Evolutionary conservation across 2,113 vertebrate genomes (phyloP), one percentile per base, ranked within the genome.

Genomic region (Vicugna pacos): DNA sequence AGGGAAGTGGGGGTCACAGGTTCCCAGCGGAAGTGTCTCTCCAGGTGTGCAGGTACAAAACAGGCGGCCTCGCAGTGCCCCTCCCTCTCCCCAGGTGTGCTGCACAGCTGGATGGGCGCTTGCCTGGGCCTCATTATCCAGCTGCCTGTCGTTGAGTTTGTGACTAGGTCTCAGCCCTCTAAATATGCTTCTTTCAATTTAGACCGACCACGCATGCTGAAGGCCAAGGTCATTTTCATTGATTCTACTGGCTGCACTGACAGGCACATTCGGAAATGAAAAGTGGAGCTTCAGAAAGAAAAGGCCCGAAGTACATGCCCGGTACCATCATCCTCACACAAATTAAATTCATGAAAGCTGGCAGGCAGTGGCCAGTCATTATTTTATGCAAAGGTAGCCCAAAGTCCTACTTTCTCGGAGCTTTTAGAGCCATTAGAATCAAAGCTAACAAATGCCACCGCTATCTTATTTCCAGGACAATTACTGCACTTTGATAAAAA

Each of bases 401-500:
- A 50, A 94, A 97, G 65, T 52, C 62, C 65, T 58, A 62, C 77
- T 89, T 93, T 75, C 8, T 48, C 14, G 0, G 35, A 46, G 85
- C 52, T 97, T 88, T 96, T 83, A 93, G 38, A 52, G 81, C 69
- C 85, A 52, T 89, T 94, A 95, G 32, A 83, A 83, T 89, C 72
- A 64, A 86, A 82, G 92, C 42, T 87, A 81, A 91, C 6, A 28
- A 64, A 93, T 46, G 60, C 19, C 76, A n/a, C 22, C 54, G 60
- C 79, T 58, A 11, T 95, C 94, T 96, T 67, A 84, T 77, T 94
- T 96, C 82, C 17, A 62, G 91, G 28, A 83, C 86, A 97, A 93
- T 97, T 72, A 92, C 52, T 92, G 60, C 50, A 90, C 89, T 98
- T 94, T 60, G 86, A 92, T 94, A 77, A 97, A 95, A 95, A 94